Evolutionary conservation across 2,888 invertebrate genomes (phyloP), one percentile per base, ranked within the genome.

Genomic region (Nasonia oneida): DNA sequence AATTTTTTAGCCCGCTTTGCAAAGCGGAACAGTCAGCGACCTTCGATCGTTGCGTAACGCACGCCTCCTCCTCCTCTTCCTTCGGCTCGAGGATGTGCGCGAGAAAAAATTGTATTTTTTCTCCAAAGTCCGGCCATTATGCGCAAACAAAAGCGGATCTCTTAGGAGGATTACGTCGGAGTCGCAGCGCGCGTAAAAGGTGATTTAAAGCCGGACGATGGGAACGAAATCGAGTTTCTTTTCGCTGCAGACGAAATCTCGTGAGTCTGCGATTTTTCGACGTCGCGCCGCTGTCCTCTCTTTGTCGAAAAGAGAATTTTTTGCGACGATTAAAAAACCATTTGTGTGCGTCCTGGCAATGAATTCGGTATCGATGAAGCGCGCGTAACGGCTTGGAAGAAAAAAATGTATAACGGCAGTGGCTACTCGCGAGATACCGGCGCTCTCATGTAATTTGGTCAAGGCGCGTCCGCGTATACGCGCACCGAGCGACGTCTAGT

Each of bases 31-130:
- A 47, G 47, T 47, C 74, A n/a, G 71, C 42, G 37, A 71, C 71
- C 76, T 79, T 70, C 70, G 29, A 29, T 15, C 47, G 29, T 83
- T 83, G 76, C 70, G 76, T 70, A 83, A 83, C 42, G 76, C 76
- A 5, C n/a, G 61, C 47, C 64, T 64, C 50, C 15, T 47, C 33
- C 64, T 57, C 61, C 29, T 23, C 71, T 73, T 76, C 61, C 12
- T 83, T 61, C 47, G 67, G 5, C 47, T 23, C 23, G 12, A 42
- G 14, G 73, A 73, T 73, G 73, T 47, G 73, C 23, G 61, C 61
- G 23, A 8, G 64, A 53, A 64, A 81, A 75, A 73, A 23, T 47
- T 47, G 2, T 47, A 12, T 73, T 73, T 73, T 23, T 61, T n/a
- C 23, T 61, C n/a, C 57, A 23, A n/a, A 42, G 42, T 23, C 73